A percentile compares a stretch with the other conserved stretches of the same genome.
phyloP scores from a whole-genome alignment of 37 sponge, comb jelly and placozoan genomes.

The Sycon ciliatum region DNA sequence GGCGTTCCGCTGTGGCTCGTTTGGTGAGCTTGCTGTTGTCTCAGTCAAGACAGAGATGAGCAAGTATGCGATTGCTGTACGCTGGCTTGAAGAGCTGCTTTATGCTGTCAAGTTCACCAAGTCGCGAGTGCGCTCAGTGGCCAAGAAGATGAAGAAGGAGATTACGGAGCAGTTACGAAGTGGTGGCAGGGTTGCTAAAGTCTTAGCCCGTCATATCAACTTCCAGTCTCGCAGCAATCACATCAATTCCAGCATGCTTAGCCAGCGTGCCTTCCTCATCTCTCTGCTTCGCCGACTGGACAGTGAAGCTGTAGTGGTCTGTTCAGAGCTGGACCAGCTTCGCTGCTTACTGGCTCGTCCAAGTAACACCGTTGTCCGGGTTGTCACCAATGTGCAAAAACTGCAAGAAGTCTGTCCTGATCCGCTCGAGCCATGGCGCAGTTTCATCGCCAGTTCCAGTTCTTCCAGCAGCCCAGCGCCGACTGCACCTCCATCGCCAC shows the following conservation, averaged over 20 bases:
- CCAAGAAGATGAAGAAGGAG: slow-evolving; percentile 60
- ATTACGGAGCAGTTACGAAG: slow-evolving; percentile 8
- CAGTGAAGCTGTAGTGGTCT: not conserved
- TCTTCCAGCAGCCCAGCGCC: too few relatives aligned
- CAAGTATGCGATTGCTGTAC: slow-evolving; percentile 59
- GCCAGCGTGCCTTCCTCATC: not conserved
- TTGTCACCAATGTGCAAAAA: not conserved
- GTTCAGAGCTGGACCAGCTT: not conserved
- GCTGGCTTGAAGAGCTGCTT: slow-evolving; percentile 53
- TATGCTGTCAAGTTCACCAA: slow-evolving; percentile 44
- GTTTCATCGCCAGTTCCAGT: not conserved
- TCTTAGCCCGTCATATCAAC: not conserved
- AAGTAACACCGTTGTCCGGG: not conserved
- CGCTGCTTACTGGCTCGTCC: not conserved
- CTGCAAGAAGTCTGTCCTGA: not conserved
- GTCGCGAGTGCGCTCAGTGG: slow-evolving; percentile 48
- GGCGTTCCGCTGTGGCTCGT: not conserved
- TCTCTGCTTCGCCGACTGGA: not conserved
- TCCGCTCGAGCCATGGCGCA: not conserved
- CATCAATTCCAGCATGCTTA: too few relatives aligned
- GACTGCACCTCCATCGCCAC: too few relatives aligned
- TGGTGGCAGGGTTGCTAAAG: not conserved
- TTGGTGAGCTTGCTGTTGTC: not conserved
- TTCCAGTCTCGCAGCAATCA: not conserved
- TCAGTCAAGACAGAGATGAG: slow-evolving; percentile 20